These are phyloP conservation scores for Drosophila tristis DNA, from an alignment of 1,140 invertebrate genomes.

Conservation along the genomic window DNA sequence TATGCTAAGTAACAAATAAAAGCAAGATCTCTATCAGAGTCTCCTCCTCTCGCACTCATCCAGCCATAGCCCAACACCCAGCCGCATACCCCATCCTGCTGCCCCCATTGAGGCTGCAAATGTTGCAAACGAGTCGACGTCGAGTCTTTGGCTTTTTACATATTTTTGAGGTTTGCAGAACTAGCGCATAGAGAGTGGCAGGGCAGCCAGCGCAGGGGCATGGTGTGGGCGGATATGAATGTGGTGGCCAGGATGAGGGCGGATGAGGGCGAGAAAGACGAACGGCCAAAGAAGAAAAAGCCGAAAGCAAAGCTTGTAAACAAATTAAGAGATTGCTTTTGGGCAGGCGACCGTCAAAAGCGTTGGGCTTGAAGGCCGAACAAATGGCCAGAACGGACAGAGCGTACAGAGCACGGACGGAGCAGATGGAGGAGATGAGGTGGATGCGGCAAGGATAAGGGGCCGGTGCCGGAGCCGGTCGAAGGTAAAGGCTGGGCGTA, in stretches of 20 bases:
- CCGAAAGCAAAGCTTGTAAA: constrained; percentile 78
- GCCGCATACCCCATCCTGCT: neutral
- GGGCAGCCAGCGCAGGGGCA: neutral
- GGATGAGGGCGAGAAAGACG: constrained; percentile 29
- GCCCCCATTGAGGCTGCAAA: constrained; percentile 25
- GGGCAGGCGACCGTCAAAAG: constrained; percentile 73
- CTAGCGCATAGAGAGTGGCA: constrained; percentile 43
- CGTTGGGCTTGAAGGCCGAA: constrained; percentile 68
- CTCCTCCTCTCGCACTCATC: constrained; percentile 2
- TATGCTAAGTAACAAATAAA: constrained; percentile 82
- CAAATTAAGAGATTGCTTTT: constrained; percentile 81
- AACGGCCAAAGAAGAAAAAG: constrained; percentile 61
- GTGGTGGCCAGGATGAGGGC: neutral
- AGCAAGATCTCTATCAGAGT: constrained; percentile 74
- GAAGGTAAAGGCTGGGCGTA: neutral
- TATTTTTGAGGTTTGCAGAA: constrained; percentile 78
- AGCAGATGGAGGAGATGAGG: neutral
- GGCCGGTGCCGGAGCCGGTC: no score
- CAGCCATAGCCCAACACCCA: no score
- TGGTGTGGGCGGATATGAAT: neutral
- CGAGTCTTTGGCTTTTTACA: constrained; percentile 73
- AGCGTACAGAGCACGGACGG: neutral
- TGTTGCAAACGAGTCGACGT: constrained; percentile 61
- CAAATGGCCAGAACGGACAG: constrained; percentile 58
- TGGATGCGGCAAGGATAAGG: neutral